Base-by-base conservation (phyloP, 1,140 invertebrate genomes). In the Luehdorfia chinensis region DNA sequence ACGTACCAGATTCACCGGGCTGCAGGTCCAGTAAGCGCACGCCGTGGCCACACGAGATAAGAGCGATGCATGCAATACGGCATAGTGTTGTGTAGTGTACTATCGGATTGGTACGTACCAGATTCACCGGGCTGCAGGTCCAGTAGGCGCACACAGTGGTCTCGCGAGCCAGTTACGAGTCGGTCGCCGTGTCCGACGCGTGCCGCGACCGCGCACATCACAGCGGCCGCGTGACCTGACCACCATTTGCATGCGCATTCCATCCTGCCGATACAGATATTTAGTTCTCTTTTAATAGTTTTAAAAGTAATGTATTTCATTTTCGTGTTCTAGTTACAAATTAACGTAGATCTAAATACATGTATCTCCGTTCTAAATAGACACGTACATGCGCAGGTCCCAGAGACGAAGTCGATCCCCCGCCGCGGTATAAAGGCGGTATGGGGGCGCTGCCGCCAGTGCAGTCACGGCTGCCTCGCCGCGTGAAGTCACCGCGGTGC, bases 11-110 rank as follows among this genome's bases (percentile, higher is more conserved):
- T 21, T 66, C 66, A 31, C 50, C 50, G 4, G 60, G 59, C 5
- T 61, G 55, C 74, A 68, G 74, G 58, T 81, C 73, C 4, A 79
- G 48, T 31, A 88, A 84, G 41, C 89, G 84, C 12, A 90, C 89
- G 59, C 94, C 93, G 85, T 97, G 95, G 88, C 97, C 96, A 77
- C 96, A 96, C 9, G 94, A 96, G 11, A n/a, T n/a, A n/a, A n/a
- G n/a, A n/a, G n/a, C n/a, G n/a, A n/a, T n/a, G n/a, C n/a, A n/a
- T n/a, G n/a, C n/a, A n/a, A n/a, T n/a, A n/a, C n/a, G n/a, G n/a
- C n/a, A n/a, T n/a, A n/a, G n/a, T n/a, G n/a, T n/a, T n/a, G n/a
- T n/a, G n/a, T n/a, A n/a, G n/a, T n/a, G n/a, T n/a, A n/a, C n/a
- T n/a, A n/a, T n/a, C n/a, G n/a, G n/a, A n/a, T n/a, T n/a, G 2